A percentile compares a stretch with the other conserved stretches of the same genome.
phyloP scores from a whole-genome alignment of 2,113 vertebrate species.

The Pica pica region DNA sequence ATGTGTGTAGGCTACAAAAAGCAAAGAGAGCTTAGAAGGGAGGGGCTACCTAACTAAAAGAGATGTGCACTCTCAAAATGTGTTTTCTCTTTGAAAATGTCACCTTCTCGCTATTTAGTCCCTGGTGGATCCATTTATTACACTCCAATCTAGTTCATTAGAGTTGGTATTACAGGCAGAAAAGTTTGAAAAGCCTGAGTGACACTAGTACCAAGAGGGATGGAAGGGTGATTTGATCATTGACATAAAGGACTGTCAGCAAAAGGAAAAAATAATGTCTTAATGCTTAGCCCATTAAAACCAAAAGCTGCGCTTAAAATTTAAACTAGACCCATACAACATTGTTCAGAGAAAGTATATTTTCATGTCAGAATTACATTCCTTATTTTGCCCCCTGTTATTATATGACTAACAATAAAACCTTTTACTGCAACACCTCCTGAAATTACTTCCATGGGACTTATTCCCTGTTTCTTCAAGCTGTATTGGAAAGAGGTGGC shows the following conservation, averaged over 20 bases:
- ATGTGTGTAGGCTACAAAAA: neutral
- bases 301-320: neutral
- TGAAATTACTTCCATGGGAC: neutral
- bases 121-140: neutral
- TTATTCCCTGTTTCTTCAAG: neutral
- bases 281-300: neutral
- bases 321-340: neutral
- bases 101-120: neutral
- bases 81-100: neutral
- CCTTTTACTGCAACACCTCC: neutral
- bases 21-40: neutral
- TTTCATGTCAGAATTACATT: neutral
- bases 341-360: neutral
- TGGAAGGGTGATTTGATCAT: neutral
- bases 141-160: neutral
- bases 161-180: neutral
- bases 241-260: neutral
- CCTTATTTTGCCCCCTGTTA: neutral
- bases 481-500: neutral
- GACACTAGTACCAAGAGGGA: neutral
- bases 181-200: neutral
- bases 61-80: neutral
- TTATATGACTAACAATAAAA: neutral
- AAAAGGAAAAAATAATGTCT: neutral
- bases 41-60: neutral